Evolutionary conservation across 1,140 invertebrate genomes (phyloP).

Genomic region (Calliphora vicina): DNA sequence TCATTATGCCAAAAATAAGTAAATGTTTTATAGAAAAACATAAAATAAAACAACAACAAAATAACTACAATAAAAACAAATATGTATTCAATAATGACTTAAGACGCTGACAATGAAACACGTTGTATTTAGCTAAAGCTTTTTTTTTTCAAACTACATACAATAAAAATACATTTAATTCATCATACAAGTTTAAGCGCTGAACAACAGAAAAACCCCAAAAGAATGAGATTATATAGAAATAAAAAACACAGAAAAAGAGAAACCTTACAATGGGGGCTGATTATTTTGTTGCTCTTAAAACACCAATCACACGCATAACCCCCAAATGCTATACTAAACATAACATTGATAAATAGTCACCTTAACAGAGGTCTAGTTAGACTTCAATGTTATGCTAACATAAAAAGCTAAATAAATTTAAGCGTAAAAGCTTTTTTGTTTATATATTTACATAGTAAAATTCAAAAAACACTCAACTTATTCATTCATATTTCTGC

Average conservation of each 20-base stretch:
- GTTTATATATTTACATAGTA: too few relatives aligned
- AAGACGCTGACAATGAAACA: neutral
- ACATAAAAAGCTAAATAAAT: too few relatives aligned
- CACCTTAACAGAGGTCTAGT: neutral
- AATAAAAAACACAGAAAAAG: too few relatives aligned
- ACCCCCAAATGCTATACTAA: neutral
- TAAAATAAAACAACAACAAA: neutral
- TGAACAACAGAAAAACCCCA: neutral
- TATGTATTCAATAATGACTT: neutral
- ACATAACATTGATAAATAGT: neutral
- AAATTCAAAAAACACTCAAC: too few relatives aligned
- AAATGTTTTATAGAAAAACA: neutral
- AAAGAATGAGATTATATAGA: neutral
- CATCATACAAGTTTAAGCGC: neutral
- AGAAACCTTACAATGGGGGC: neutral
- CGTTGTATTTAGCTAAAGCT: neutral
- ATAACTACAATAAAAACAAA: neutral
- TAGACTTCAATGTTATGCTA: too few relatives aligned
- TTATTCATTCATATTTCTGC: too few relatives aligned
- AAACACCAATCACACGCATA: neutral
- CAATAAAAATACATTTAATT: neutral
- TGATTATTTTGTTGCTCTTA: neutral
- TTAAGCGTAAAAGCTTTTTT: too few relatives aligned
- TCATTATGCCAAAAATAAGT: conserved; percentile 12
- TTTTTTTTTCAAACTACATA: neutral